Percentiles rank a stretch among this genome's conserved stretches.
Conservation (phyloP, 2,113 vertebrate genomes). For the Syrrhaptes paradoxus region DNA sequence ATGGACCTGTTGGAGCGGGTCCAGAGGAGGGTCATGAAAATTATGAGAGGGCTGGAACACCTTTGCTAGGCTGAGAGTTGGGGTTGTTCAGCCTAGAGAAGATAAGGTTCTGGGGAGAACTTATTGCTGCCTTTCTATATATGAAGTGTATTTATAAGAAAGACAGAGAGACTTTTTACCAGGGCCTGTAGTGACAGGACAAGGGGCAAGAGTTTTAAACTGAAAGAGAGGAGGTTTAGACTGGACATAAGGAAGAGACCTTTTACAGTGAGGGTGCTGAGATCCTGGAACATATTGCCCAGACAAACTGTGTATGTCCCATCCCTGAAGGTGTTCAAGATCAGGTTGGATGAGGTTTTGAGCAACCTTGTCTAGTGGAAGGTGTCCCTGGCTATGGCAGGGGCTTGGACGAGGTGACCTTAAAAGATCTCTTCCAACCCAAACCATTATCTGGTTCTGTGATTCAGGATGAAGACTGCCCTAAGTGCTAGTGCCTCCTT, state of each 20-base stretch:
- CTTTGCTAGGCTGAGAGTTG: background rate
- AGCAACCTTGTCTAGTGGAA: background rate
- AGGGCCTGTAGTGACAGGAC: background rate
- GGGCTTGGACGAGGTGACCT: background rate
- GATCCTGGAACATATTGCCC: background rate
- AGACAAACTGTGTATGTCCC: background rate
- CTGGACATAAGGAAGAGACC: background rate
- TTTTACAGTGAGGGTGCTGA: background rate
- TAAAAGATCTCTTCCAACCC: background rate
- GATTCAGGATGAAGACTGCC: background rate
- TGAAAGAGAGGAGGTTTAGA: background rate
- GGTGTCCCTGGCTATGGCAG: background rate
- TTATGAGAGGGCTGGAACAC: background rate
- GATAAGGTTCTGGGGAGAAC: rapidly evolving
- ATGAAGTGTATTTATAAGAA: background rate
- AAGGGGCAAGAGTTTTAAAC: background rate
- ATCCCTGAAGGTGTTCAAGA: background rate
- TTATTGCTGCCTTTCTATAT: background rate
- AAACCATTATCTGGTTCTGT: background rate
- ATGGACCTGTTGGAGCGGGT: too few relatives aligned
- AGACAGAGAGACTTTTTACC: background rate
- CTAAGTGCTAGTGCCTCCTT: background rate
- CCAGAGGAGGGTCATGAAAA: background rate
- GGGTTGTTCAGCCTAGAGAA: rapidly evolving
- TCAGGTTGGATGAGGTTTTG: background rate